phyloP scores from a whole-genome alignment of 2,888 invertebrate species.

The Drosophila nigricruria region DNA sequence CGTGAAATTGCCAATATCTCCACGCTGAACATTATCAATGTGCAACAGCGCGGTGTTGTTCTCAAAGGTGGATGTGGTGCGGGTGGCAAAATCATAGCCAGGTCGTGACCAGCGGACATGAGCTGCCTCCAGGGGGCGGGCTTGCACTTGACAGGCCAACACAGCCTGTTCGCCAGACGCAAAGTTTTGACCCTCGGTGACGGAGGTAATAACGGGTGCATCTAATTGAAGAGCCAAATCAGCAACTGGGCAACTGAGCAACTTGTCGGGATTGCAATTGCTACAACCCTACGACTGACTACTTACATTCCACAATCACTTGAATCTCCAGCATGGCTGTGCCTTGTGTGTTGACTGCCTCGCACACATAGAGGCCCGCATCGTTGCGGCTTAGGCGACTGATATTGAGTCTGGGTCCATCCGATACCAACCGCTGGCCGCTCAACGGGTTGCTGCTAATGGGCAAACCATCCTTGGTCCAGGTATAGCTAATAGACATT shows the following conservation, averaged over 20 bases:
- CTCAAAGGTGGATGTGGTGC: constrained; percentile 78
- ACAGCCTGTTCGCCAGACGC: constrained; percentile 81
- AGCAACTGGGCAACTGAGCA: not conserved
- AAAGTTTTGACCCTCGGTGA: constrained; percentile 81
- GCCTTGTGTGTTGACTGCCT: constrained; percentile 83
- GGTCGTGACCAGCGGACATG: constrained; percentile 82
- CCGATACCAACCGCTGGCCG: constrained; percentile 81
- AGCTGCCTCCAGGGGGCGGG: constrained; percentile 79
- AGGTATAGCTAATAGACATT: constrained; percentile 83
- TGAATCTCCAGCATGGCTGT: constrained; percentile 81
- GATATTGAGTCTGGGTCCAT: constrained; percentile 82
- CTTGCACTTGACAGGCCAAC: constrained; percentile 80
- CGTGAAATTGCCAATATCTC: constrained; percentile 83
- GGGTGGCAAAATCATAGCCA: constrained; percentile 79
- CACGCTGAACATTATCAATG: constrained; percentile 81
- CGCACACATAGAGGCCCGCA: constrained; percentile 82
- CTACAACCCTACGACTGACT: not conserved
- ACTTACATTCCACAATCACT: constrained; percentile 83
- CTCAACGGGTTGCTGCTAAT: constrained; percentile 77
- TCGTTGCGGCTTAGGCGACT: constrained; percentile 81
- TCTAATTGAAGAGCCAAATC: constrained; percentile 54
- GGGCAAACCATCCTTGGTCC: constrained; percentile 84
- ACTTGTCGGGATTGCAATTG: not conserved
- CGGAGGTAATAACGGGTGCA: constrained; percentile 79
- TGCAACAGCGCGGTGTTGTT: constrained; percentile 81